Evolutionary conservation across 2,888 invertebrate species (phyloP).

Genomic region (Timandra comae): DNA sequence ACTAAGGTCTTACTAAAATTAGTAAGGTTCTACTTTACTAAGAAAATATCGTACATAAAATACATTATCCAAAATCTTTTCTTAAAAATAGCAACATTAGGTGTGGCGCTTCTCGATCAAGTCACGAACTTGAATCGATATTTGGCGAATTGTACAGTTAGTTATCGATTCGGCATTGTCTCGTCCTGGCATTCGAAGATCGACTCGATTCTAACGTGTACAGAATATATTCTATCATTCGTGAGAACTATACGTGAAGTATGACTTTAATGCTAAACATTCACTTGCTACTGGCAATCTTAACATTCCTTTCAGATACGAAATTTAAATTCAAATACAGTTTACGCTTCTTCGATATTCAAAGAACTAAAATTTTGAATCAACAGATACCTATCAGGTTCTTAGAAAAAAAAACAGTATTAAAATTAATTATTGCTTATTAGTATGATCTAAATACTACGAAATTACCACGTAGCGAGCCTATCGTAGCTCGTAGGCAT

Average conservation of each 20-base stretch:
- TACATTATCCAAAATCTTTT: background rate
- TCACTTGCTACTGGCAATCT: conserved; percentile 9
- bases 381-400: too few relatives aligned
- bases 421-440: too few relatives aligned
- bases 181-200: conserved; percentile 55
- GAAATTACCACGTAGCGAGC: too few relatives aligned
- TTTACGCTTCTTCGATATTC: too few relatives aligned
- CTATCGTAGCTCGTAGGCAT: too few relatives aligned
- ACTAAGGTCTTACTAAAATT: too few relatives aligned
- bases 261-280: conserved; percentile 40
- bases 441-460: too few relatives aligned
- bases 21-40: too few relatives aligned
- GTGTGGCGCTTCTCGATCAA: conserved; percentile 36
- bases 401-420: too few relatives aligned
- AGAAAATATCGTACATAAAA: too few relatives aligned
- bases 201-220: conserved; percentile 44
- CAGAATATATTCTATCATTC: conserved; percentile 48
- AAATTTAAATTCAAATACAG: background rate
- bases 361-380: too few relatives aligned
- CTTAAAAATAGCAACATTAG: conserved; percentile 8
- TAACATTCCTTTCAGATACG: conserved; percentile 20
- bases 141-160: conserved; percentile 67
- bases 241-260: conserved; percentile 61
- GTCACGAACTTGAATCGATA: conserved; percentile 41
- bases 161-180: conserved; percentile 68